These are phyloP conservation scores for Brachionichthys hirsutus DNA, from an alignment of 2,113 vertebrate genomes.

Conservation along the genomic window DNA sequence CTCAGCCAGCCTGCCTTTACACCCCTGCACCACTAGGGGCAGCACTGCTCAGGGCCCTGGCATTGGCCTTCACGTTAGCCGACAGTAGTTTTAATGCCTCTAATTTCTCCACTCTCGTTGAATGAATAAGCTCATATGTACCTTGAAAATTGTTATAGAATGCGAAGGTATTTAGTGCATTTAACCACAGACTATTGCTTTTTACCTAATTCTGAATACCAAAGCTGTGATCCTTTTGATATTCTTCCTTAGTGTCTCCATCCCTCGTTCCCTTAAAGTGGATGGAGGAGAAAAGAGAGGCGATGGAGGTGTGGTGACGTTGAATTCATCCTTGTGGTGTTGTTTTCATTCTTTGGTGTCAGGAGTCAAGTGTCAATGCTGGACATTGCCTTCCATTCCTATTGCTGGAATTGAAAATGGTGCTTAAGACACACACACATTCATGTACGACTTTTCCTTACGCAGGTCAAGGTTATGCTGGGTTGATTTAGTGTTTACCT, in stretches of 20 bases:
- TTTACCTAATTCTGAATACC: slow-evolving; percentile 59
- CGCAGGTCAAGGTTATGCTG: slow-evolving; percentile 19
- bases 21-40: slow-evolving; percentile 67
- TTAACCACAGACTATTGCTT: slow-evolving; percentile 21
- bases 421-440: slow-evolving; percentile 62
- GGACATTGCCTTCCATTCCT: slow-evolving; percentile 60
- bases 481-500: slow-evolving; percentile 48
- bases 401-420: slow-evolving; percentile 62
- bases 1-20: slow-evolving; percentile 72
- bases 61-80: slow-evolving; percentile 46
- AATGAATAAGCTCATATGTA: slow-evolving; percentile 12
- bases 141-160: slow-evolving; percentile 27
- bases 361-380: slow-evolving; percentile 34
- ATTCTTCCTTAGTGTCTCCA: slow-evolving; percentile 34
- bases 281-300: slow-evolving; percentile 17
- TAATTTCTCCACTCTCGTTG: slow-evolving; percentile 25
- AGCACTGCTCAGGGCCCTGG: slow-evolving; percentile 67
- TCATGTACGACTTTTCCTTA: slow-evolving; percentile 14
- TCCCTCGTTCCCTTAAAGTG: slow-evolving; percentile 35
- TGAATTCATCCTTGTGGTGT: slow-evolving; percentile 22
- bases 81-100: slow-evolving; percentile 33
- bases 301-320: slow-evolving; percentile 14
- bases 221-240: slow-evolving; percentile 62
- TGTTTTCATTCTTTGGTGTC: slow-evolving; percentile 32
- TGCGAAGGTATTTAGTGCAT: slow-evolving; percentile 32